phyloP scores from a whole-genome alignment of 2,888 invertebrate genomes.

The Agriopis marginaria region DNA sequence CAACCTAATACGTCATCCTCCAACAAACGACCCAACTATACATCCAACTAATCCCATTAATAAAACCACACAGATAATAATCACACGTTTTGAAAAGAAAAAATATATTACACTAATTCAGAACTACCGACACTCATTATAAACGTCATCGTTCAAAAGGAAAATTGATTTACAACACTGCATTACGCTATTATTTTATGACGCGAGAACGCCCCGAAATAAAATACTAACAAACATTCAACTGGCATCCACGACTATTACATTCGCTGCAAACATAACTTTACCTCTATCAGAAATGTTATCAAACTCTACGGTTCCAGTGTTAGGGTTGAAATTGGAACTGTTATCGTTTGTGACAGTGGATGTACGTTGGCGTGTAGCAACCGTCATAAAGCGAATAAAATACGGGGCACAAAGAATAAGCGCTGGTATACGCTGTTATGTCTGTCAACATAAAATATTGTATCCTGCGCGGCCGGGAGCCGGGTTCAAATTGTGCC shows the following conservation, averaged over 20 bases:
- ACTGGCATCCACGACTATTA: constrained; percentile 85
- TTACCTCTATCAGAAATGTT: constrained; percentile 34
- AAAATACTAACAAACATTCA: constrained; percentile 86
- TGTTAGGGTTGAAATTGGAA: constrained; percentile 56
- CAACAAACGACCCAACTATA: constrained; percentile 40
- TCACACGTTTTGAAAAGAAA: constrained; percentile 62
- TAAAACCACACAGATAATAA: constrained; percentile 67
- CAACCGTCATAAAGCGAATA: constrained; percentile 85
- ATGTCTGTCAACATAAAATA: constrained; percentile 86
- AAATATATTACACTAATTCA: constrained; percentile 71
- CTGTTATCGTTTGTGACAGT: constrained; percentile 32
- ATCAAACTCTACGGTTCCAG: constrained; percentile 40
- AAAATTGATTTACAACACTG: constrained; percentile 83
- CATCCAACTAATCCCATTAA: constrained; percentile 60
- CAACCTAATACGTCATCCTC: constrained; percentile 21
- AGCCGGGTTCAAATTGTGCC: constrained; percentile 78
- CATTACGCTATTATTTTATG: constrained; percentile 86
- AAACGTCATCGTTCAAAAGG: constrained; percentile 82
- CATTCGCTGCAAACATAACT: constrained; percentile 59
- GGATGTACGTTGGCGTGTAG: constrained; percentile 55
- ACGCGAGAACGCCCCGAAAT: constrained; percentile 85
- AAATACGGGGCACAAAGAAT: constrained; percentile 86
- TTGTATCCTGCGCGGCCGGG: constrained; percentile 82
- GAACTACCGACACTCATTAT: constrained; percentile 80
- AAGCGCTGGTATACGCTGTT: constrained; percentile 85